Evolutionary conservation across 2,888 invertebrate species (phyloP).

Genomic region (Mythimna impura): DNA sequence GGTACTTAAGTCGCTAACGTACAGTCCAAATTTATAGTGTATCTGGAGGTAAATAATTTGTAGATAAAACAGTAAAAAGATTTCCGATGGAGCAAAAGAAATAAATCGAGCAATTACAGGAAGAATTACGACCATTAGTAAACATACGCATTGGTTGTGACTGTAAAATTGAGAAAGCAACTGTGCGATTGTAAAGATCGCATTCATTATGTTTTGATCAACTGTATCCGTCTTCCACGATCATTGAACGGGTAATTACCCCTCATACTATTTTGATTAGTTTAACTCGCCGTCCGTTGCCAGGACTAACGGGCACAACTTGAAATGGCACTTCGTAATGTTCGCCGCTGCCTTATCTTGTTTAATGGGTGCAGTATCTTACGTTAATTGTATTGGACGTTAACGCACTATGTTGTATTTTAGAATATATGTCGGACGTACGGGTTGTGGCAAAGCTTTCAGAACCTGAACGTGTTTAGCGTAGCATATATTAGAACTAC

Average conservation of each 20-base stretch:
- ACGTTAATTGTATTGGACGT: conserved; percentile 18
- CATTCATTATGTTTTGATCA: conserved; percentile 57
- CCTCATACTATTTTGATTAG: conserved; percentile 47
- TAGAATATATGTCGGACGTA: neutral
- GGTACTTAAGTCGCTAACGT: conserved; percentile 43
- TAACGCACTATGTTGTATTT: conserved; percentile 10
- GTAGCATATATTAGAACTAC: conserved; percentile 1
- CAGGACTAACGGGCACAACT: conserved; percentile 11
- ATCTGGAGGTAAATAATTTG: conserved; percentile 55
- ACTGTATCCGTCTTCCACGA: conserved; percentile 46
- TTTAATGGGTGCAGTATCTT: conserved; percentile 41
- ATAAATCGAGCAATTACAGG: conserved; percentile 49
- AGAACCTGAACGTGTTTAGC: neutral
- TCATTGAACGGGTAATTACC: conserved; percentile 58
- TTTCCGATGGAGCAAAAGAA: conserved; percentile 42
- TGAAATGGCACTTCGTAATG: conserved; percentile 37
- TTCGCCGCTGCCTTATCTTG: conserved; percentile 29
- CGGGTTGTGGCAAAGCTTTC: conserved; percentile 11
- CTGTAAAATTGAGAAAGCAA: conserved; percentile 35
- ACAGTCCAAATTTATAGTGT: conserved; percentile 50
- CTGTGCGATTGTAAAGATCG: conserved; percentile 45
- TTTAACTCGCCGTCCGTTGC: conserved; percentile 32
- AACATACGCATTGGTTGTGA: conserved; percentile 44
- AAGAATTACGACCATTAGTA: conserved; percentile 41
- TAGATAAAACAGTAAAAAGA: conserved; percentile 49